phyloP scores from a whole-genome alignment of 2,888 invertebrate species.

The Pediacus dermestoides region DNA sequence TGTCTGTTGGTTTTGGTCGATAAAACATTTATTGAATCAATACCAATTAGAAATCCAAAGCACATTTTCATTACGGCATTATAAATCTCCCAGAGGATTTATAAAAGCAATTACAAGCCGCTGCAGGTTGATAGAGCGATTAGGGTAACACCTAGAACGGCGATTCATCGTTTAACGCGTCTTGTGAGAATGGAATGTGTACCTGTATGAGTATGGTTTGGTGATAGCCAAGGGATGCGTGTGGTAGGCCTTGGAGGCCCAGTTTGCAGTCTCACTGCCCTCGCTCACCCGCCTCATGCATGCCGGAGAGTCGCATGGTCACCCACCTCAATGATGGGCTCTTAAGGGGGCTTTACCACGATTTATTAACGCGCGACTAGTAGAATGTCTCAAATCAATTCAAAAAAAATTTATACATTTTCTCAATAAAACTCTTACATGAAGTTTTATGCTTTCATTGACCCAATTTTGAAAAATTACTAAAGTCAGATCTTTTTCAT shows the following conservation, averaged over 20 bases:
- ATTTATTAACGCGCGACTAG: too few relatives aligned
- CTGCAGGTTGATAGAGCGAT: constrained; percentile 38
- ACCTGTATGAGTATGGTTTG: constrained; percentile 14
- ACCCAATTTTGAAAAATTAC: too few relatives aligned
- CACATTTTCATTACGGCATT: constrained; percentile 24
- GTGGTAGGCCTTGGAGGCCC: constrained; percentile 10
- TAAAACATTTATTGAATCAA: constrained; percentile 12
- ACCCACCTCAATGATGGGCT: too few relatives aligned
- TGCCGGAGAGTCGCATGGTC: too few relatives aligned
- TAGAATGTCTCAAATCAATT: too few relatives aligned
- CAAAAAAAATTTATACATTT: too few relatives aligned
- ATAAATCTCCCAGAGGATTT: constrained; percentile 34
- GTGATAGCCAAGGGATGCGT: constrained; percentile 6
- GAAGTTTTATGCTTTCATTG: too few relatives aligned
- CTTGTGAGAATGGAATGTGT: constrained; percentile 34
- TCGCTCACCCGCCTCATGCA: constrained; percentile 9
- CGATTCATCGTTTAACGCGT: constrained; percentile 28
- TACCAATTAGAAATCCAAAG: constrained; percentile 21
- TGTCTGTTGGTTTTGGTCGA: too few relatives aligned
- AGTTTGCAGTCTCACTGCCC: constrained; percentile 11
- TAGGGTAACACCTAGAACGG: constrained; percentile 33
- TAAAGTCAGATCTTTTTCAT: too few relatives aligned
- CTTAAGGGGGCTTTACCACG: too few relatives aligned
- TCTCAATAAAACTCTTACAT: too few relatives aligned
- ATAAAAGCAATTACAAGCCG: constrained; percentile 38